These are phyloP conservation scores for Xenentodon cancila DNA, from an alignment of 2,797 vertebrate genomes.

Conservation along the genomic window DNA sequence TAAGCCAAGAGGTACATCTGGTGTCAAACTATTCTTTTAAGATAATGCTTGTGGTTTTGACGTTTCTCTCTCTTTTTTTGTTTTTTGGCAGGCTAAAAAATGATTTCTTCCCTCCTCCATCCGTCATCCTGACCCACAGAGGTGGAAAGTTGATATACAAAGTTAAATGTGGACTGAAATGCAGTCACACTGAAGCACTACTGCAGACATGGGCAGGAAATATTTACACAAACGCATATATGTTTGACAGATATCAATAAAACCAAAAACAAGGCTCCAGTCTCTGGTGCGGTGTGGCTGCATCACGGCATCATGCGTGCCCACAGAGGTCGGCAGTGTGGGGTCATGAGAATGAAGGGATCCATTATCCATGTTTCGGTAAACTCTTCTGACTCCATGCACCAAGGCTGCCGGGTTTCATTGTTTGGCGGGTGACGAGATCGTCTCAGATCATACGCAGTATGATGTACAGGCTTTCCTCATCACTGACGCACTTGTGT, in stretches of 20 bases:
- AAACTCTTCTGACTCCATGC: neutral
- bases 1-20: neutral
- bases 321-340: slow-evolving; percentile 11
- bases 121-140: neutral
- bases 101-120: neutral
- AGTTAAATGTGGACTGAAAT: slow-evolving; percentile 39
- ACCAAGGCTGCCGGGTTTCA: neutral
- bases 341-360: slow-evolving; percentile 25
- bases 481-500: too few species aligned
- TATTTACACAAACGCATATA: neutral
- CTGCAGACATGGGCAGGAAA: slow-evolving; percentile 17
- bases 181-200: slow-evolving; percentile 1
- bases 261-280: neutral
- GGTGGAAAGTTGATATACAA: slow-evolving; percentile 33
- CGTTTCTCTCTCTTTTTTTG: slow-evolving; percentile 1
- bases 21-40: slow-evolving; percentile 6
- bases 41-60: slow-evolving; percentile 5
- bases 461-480: too few species aligned
- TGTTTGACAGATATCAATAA: neutral
- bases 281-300: neutral
- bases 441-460: too few species aligned
- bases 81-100: slow-evolving; percentile 2
- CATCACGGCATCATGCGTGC: neutral
- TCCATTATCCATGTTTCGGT: slow-evolving; percentile 9
- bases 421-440: too few species aligned